phyloP scores from a whole-genome alignment of 2,888 invertebrate species.

The Drymonia ruficornis region DNA sequence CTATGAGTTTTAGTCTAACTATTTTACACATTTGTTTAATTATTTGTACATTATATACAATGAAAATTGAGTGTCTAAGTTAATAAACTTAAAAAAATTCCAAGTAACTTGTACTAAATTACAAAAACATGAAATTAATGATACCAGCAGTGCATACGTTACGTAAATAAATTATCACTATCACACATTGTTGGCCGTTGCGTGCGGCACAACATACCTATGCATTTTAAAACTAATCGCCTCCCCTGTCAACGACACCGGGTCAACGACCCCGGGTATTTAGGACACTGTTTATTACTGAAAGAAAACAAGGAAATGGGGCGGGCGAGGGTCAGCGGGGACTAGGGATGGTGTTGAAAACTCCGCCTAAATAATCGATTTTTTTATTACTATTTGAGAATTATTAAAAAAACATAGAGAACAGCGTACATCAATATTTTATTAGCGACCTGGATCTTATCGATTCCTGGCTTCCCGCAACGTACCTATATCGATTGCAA shows the following conservation, averaged over 20 bases:
- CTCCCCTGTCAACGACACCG: constrained; percentile 71
- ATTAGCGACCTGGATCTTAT: no score
- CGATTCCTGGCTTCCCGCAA: no score
- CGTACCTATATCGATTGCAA: no score
- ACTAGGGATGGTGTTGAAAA: constrained; percentile 20
- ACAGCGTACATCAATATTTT: no score
- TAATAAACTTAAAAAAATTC: no score
- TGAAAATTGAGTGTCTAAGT: no score
- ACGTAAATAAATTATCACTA: constrained; percentile 34
- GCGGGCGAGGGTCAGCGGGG: constrained; percentile 56
- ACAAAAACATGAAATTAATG: background rate
- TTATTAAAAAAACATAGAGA: no score
- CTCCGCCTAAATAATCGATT: constrained; percentile 38
- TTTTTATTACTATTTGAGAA: no score
- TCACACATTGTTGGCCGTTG: constrained; percentile 45
- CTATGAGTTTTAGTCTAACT: no score
- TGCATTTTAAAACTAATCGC: constrained; percentile 79
- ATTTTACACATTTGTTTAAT: no score
- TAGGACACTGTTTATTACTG: constrained; percentile 72
- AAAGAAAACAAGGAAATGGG: constrained; percentile 66
- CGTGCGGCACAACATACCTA: constrained; percentile 70
- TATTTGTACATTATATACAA: no score
- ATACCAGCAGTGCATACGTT: constrained; percentile 12
- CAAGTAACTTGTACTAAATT: background rate
- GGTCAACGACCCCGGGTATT: constrained; percentile 76